Conservation (phyloP, 1,140 invertebrate genomes). For the Zaprionus camerounensis region DNA sequence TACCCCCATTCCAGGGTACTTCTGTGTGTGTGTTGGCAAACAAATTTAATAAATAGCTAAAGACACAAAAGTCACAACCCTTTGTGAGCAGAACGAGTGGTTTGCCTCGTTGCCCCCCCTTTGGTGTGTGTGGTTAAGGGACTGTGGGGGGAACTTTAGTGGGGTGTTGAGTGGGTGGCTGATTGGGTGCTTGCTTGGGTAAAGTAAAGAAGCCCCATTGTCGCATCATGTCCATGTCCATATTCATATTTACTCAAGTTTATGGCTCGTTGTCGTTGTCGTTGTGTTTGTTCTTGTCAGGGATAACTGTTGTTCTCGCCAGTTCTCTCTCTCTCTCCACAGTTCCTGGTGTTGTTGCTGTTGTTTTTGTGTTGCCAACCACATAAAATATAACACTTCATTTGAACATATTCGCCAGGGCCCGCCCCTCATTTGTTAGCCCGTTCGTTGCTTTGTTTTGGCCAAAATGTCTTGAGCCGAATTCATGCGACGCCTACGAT, state of each 20-base stretch:
- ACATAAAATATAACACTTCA: slow-evolving; percentile 82
- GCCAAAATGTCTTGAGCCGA: slow-evolving; percentile 49
- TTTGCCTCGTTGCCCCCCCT: background rate
- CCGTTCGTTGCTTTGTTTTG: slow-evolving; percentile 37
- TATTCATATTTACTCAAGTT: slow-evolving; percentile 81
- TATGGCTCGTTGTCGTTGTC: slow-evolving; percentile 50
- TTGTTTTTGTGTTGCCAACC: slow-evolving; percentile 42
- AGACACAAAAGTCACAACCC: slow-evolving; percentile 78
- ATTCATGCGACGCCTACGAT: slow-evolving; percentile 63
- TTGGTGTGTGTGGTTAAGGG: background rate
- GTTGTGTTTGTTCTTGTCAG: slow-evolving; percentile 45
- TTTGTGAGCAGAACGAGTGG: slow-evolving; percentile 47
- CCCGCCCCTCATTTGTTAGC: slow-evolving; percentile 41
- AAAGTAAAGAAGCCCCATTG: slow-evolving; percentile 45
- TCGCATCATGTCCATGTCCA: slow-evolving; percentile 33
- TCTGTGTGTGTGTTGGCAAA: slow-evolving; percentile 54
- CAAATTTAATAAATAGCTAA: slow-evolving; percentile 83
- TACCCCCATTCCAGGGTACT: background rate
- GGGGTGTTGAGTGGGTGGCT: slow-evolving; percentile 3
- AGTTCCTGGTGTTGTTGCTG: slow-evolving; percentile 1
- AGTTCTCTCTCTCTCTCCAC: slow-evolving; percentile 12
- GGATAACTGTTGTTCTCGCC: slow-evolving; percentile 25
- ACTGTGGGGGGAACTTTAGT: background rate
- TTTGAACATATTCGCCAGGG: slow-evolving; percentile 66
- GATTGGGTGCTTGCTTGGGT: slow-evolving; percentile 15